phyloP scores from a whole-genome alignment of 2,888 invertebrate species.

The Biston betularia region DNA sequence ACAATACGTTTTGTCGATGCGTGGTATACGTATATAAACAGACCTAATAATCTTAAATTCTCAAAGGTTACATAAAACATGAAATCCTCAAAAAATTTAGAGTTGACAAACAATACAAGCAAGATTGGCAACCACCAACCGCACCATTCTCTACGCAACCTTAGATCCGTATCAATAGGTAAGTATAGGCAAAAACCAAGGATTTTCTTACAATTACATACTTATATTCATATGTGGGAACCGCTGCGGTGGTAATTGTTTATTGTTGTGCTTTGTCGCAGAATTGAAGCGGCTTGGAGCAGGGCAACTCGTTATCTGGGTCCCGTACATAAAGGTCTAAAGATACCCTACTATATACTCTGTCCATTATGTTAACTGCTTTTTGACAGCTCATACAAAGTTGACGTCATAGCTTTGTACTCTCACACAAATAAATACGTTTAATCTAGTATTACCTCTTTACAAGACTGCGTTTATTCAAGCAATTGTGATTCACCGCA shows the following conservation, averaged over 20 bases:
- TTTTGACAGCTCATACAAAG: too few relatives aligned
- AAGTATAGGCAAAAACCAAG: constrained; percentile 71
- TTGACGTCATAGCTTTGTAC: too few relatives aligned
- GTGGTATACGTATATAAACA: too few relatives aligned
- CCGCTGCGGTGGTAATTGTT: constrained; percentile 65
- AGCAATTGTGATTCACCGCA: too few relatives aligned
- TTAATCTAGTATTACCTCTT: too few relatives aligned
- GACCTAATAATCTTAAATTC: not conserved
- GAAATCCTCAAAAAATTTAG: constrained; percentile 29
- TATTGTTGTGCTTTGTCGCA: constrained; percentile 65
- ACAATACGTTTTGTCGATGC: too few relatives aligned
- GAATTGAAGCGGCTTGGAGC: constrained; percentile 50
- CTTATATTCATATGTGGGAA: constrained; percentile 67
- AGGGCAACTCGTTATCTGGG: not conserved
- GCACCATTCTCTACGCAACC: constrained; percentile 66
- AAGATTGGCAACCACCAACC: constrained; percentile 33
- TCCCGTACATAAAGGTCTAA: not conserved
- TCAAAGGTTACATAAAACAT: constrained; percentile 19
- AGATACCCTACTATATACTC: too few relatives aligned
- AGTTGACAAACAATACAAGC: constrained; percentile 40
- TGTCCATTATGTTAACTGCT: too few relatives aligned
- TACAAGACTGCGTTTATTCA: too few relatives aligned
- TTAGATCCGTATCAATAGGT: constrained; percentile 74
- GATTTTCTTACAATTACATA: constrained; percentile 72
- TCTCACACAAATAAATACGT: too few relatives aligned